Evolutionary conservation across 2,888 invertebrate genomes (phyloP).

Genomic region (Phyllotreta striolata): DNA sequence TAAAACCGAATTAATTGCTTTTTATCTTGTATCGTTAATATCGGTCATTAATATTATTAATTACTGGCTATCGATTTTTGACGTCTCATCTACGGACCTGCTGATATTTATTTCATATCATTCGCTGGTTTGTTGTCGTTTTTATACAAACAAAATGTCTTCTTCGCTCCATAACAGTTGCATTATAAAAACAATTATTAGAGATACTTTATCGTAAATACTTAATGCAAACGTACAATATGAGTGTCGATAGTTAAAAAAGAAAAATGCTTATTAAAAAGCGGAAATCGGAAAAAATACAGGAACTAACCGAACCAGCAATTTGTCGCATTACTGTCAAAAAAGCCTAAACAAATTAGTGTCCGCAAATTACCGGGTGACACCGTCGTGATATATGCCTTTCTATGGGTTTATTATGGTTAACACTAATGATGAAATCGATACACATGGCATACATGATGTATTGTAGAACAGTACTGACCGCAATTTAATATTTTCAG

Average conservation of each 20-base stretch:
- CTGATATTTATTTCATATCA: not conserved
- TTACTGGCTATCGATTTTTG: constrained; percentile 26
- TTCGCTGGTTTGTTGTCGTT: constrained; percentile 3
- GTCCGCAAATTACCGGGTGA: constrained; percentile 27
- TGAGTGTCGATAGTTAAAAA: constrained; percentile 11
- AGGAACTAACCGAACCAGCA: constrained; percentile 19
- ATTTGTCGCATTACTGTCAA: constrained; percentile 31
- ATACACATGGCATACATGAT: constrained; percentile 3
- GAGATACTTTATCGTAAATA: not conserved
- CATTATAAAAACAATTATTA: too few species aligned
- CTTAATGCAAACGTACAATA: not conserved
- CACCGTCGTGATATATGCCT: constrained; percentile 25
- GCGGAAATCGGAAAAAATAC: constrained; percentile 24
- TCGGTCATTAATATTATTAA: constrained; percentile 23
- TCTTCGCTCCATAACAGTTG: too few species aligned
- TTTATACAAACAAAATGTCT: not conserved
- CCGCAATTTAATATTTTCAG: too few species aligned
- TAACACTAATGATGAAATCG: constrained; percentile 26
- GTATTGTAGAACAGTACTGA: too few species aligned
- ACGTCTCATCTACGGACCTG: constrained; percentile 17
- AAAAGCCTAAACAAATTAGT: constrained; percentile 26
- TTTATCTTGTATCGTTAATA: constrained; percentile 32
- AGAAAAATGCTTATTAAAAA: constrained; percentile 23
- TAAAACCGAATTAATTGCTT: constrained; percentile 29
- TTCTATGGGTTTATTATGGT: constrained; percentile 20